A percentile compares a stretch with the other conserved stretches of the same genome.
Conservation (phyloP, 1,140 invertebrate genomes). For the Drusus annulatus region DNA sequence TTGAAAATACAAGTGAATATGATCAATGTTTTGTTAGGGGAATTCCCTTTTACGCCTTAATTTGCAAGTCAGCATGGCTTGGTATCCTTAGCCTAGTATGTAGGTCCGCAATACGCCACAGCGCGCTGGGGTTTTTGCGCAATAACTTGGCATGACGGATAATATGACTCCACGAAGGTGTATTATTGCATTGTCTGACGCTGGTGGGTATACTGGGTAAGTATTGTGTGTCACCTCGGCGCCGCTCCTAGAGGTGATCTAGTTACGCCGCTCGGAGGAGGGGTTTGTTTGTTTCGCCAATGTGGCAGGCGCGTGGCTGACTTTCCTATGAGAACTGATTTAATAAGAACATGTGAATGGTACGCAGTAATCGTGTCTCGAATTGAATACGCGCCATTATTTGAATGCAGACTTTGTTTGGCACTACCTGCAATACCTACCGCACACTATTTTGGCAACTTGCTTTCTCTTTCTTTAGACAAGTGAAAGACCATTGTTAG, state of each 20-base stretch:
- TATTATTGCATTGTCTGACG: neutral
- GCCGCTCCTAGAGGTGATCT: conserved; percentile 35
- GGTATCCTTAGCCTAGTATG: neutral
- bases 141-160: neutral
- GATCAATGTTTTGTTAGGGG: too few relatives aligned
- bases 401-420: conserved; percentile 4
- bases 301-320: conserved; percentile 11
- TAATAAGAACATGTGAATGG: conserved; percentile 28
- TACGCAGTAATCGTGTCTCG: neutral
- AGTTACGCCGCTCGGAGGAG: conserved; percentile 15
- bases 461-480: conserved; percentile 29
- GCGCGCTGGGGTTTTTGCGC: conserved; percentile 13
- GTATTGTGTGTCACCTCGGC: conserved; percentile 28
- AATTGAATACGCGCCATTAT: neutral
- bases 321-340: conserved; percentile 33
- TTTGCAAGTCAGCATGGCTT: too few relatives aligned
- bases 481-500: conserved; percentile 11
- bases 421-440: conserved; percentile 1
- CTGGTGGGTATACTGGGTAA: neutral
- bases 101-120: conserved; percentile 11
- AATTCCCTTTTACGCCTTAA: too few relatives aligned
- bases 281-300: conserved; percentile 41
- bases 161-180: neutral
- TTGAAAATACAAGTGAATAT: too few relatives aligned
- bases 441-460: neutral